Base-by-base conservation (phyloP, 2,113 vertebrate genomes). In the Phasianus colchicus region DNA sequence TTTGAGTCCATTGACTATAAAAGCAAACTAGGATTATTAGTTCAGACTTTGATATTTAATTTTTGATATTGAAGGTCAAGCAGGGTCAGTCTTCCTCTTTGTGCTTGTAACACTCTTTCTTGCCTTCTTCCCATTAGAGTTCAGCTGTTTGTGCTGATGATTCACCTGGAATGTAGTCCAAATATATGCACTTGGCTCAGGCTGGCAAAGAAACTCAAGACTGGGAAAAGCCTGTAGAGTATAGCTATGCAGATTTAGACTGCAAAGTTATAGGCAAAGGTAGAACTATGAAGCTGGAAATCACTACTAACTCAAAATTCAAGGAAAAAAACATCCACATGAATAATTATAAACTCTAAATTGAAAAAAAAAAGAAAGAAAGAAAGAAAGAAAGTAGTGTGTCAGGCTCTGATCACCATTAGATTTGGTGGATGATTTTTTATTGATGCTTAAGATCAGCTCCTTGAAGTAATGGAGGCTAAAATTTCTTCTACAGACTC, bases 41-140 rank as follows among this genome's bases (percentile, higher is more conserved):
- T 5, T 92, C 71, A 89, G 66, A 72, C 24, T 84, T 67, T 78
- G 34, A 75, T 47, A 55, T 75, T 84, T 74, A 74, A 75, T 52
- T 61, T 75, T 84, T 74, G 15, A 42, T 89, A 67, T 72, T 75
- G 89, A 40, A 78, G 14, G 29, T 89, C 73, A 82, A 66, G 30
- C 40, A 72, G 63, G 19, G 84, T 43, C 84, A 16, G 48, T 71
- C 42, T 84, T 24, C 30, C 18, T 4, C 7, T 72, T 19, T 82
- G n/a, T 38, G 61, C 69, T 27, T 0, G 0, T 52, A 78, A 55
- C 30, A 54, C 36, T 60, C 32, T 87, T 47, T 70, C 57, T 87
- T 11, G 20, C 55, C 50, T 88, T 87, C 4, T 17, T 34, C 19
- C 3, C 24, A 17, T 24, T 38, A 55, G 34, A 32, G 3, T 34